Evolutionary conservation across 2,888 invertebrate genomes (phyloP).

Genomic region (Temnothorax unifasciatus): DNA sequence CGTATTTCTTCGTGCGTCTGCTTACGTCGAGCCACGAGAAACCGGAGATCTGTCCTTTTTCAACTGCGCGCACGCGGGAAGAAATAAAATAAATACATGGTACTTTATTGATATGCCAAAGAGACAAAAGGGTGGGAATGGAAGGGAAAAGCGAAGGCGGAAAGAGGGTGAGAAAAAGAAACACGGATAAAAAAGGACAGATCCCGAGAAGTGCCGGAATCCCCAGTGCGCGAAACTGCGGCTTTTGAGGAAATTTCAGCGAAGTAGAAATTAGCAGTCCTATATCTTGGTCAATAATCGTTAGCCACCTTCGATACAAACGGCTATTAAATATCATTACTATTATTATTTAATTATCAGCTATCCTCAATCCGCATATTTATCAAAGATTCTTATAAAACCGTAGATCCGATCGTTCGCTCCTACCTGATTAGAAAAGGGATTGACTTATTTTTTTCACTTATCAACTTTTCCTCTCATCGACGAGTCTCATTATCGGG

Average conservation of each 20-base stretch:
- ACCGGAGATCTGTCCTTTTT: conserved; percentile 18
- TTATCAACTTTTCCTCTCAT: background rate
- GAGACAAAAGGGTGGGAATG: background rate
- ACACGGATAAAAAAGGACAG: conserved; percentile 9
- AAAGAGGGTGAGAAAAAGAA: background rate
- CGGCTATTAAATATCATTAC: conserved; percentile 26
- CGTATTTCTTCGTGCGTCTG: background rate
- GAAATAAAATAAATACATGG: conserved; percentile 12
- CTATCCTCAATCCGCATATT: conserved; percentile 25
- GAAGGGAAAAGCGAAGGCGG: background rate
- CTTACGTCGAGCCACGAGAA: background rate
- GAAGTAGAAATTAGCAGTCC: conserved; percentile 37
- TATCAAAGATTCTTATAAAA: conserved; percentile 41
- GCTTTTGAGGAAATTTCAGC: conserved; percentile 15
- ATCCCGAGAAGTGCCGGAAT: background rate
- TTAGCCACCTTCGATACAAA: conserved; percentile 36
- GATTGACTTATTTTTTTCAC: conserved; percentile 21
- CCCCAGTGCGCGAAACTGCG: conserved; percentile 7
- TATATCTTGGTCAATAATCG: conserved; percentile 46
- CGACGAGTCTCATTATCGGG: conserved; percentile 13
- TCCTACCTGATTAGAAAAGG: conserved; percentile 20
- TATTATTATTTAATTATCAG: conserved; percentile 42
- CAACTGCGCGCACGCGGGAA: background rate
- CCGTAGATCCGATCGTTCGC: background rate
- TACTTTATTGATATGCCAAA: background rate